These are phyloP conservation scores for Hirtodrosophila cameraria DNA, from an alignment of 2,888 invertebrate genomes.

Conservation along the genomic window DNA sequence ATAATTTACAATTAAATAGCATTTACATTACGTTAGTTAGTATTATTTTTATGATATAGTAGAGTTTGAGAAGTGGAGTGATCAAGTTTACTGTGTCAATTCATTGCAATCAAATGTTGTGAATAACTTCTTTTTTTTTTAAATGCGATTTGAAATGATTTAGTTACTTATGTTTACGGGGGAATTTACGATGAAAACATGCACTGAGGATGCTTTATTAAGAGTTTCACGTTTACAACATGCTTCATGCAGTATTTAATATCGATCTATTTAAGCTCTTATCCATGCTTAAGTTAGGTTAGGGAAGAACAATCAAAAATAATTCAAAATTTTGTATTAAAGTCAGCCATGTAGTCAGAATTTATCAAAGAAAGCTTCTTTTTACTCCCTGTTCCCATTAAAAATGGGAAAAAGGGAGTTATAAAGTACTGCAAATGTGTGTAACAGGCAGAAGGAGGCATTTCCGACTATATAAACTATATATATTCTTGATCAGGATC, in stretches of 20 bases:
- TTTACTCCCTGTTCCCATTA: no score
- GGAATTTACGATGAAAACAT: constrained; percentile 21
- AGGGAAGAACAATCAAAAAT: background rate
- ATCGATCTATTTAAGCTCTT: constrained; percentile 1
- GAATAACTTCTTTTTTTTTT: constrained; percentile 22
- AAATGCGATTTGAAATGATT: constrained; percentile 30
- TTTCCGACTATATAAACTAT: no score
- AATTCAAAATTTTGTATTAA: background rate
- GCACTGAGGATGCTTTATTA: constrained; percentile 1
- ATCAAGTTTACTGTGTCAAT: constrained; percentile 57
- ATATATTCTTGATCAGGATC: no score
- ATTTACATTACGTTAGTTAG: constrained; percentile 65
- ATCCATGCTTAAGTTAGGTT: constrained; percentile 18
- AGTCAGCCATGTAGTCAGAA: constrained; percentile 25
- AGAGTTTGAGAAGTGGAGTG: constrained; percentile 47
- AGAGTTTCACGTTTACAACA: constrained; percentile 32
- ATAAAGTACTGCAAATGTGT: no score
- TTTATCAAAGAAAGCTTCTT: no score
- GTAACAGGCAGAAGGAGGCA: no score
- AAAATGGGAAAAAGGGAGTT: no score
- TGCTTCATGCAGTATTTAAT: constrained; percentile 35
- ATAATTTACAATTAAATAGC: constrained; percentile 61
- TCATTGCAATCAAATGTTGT: constrained; percentile 48
- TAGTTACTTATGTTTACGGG: constrained; percentile 26
- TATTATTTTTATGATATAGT: constrained; percentile 40